A percentile compares a stretch with the other conserved stretches of the same genome.
phyloP scores from a whole-genome alignment of 2,113 vertebrate genomes.

The Suricata suricatta region DNA sequence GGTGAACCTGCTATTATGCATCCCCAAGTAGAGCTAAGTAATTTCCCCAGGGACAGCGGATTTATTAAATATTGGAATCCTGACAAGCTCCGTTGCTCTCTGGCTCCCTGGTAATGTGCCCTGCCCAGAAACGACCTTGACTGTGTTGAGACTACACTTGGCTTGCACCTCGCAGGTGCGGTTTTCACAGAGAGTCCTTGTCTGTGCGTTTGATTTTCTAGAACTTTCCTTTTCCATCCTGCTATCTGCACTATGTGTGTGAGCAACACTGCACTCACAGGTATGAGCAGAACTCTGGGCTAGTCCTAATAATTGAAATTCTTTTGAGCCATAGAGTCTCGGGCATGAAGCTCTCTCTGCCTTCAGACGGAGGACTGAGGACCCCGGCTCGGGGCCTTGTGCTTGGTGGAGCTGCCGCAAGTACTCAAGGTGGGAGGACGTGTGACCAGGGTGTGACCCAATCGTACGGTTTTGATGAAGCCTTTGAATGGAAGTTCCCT shows the following conservation, averaged over 20 bases:
- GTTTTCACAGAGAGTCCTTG: not conserved
- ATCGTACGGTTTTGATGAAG: not conserved
- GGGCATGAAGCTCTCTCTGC: not conserved
- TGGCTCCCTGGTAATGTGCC: not conserved
- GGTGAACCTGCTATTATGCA: not conserved
- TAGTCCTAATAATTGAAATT: not conserved
- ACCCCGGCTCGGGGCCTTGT: not conserved
- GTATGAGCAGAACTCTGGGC: not conserved
- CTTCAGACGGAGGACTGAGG: not conserved
- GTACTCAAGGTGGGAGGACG: not conserved
- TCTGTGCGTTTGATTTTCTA: not conserved
- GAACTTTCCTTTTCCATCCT: not conserved
- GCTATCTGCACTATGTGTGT: not conserved
- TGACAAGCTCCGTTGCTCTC: not conserved
- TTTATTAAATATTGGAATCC: slow-evolving; percentile 50
- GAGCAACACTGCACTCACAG: not conserved
- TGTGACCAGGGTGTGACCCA: not conserved
- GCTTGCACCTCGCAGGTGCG: not conserved
- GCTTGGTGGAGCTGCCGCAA: not conserved
- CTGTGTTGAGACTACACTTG: not conserved
- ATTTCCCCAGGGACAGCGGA: not conserved
- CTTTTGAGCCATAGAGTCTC: not conserved
- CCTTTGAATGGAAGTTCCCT: not conserved
- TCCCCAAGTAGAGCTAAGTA: not conserved
- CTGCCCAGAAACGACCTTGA: slow-evolving; percentile 46